Evolutionary conservation across 2,888 invertebrate genomes (phyloP).

Genomic region (Corbicula japonica): DNA sequence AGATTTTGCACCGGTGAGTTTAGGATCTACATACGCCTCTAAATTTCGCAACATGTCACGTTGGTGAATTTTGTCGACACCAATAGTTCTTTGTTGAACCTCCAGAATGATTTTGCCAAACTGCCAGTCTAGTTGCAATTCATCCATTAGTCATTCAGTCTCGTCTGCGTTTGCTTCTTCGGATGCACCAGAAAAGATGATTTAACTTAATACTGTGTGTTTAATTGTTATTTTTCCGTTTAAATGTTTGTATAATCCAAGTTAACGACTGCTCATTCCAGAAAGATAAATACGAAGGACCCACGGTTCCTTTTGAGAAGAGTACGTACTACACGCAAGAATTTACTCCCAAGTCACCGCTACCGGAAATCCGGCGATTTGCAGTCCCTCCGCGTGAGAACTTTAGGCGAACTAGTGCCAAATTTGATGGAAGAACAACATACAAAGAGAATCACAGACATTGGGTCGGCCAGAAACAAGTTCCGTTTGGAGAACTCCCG

Average conservation of each 20-base stretch:
- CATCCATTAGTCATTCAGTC: too few species aligned
- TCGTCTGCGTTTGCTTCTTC: too few species aligned
- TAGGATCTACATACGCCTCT: too few species aligned
- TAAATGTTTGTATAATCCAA: too few species aligned
- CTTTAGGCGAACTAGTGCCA: constrained; percentile 69
- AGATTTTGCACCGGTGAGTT: constrained; percentile 75
- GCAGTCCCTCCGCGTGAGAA: constrained; percentile 62
- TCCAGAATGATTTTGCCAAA: too few species aligned
- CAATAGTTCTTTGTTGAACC: too few species aligned
- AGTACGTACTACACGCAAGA: constrained; percentile 79
- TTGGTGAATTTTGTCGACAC: too few species aligned
- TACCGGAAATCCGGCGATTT: constrained; percentile 58
- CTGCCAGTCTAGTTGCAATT: too few species aligned
- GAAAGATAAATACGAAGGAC: constrained; percentile 79
- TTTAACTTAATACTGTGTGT: too few species aligned
- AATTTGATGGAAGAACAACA: constrained; percentile 81
- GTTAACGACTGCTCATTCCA: constrained; percentile 39
- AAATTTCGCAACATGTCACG: too few species aligned
- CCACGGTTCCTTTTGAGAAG: constrained; percentile 76
- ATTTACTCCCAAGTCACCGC: constrained; percentile 68
- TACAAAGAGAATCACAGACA: constrained; percentile 81
- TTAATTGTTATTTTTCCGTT: too few species aligned
- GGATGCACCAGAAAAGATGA: too few species aligned
- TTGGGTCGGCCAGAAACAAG: constrained; percentile 79
- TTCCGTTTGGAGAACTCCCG: constrained; percentile 83